Conservation (phyloP, 2,888 invertebrate species). For the Proisotoma minuta region DNA sequence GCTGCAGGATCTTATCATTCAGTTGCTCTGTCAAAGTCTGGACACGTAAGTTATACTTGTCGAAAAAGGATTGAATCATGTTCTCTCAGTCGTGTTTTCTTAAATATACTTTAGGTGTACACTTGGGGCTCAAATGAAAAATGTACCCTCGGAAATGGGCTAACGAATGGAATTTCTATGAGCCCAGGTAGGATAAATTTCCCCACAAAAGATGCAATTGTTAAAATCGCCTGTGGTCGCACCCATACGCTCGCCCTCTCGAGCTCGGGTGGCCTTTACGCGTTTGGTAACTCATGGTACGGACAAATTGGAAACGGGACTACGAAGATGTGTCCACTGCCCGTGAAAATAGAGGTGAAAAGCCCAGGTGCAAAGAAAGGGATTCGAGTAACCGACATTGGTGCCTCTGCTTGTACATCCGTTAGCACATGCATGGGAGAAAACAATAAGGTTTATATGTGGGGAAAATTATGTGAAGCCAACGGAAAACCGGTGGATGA, state of each 20-base stretch:
- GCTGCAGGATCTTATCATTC: background rate
- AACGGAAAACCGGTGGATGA: background rate
- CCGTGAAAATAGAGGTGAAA: background rate
- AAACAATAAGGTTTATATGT: background rate
- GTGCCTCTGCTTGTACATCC: background rate
- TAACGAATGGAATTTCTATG: background rate
- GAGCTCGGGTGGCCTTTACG: background rate
- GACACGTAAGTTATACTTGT: too few species aligned
- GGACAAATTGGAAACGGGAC: background rate
- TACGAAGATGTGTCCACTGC: background rate
- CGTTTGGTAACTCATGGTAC: background rate
- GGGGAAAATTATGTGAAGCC: background rate
- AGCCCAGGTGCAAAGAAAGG: too few species aligned
- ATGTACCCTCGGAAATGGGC: background rate
- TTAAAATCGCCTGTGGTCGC: background rate
- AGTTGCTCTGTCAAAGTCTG: background rate
- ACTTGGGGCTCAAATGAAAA: background rate
- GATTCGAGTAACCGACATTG: background rate
- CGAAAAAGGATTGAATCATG: too few species aligned
- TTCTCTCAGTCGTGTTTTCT: too few species aligned
- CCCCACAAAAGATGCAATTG: background rate
- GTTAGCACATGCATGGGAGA: background rate
- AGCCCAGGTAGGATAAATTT: background rate
- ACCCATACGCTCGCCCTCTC: background rate
- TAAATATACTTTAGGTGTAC: too few species aligned